phyloP scores from a whole-genome alignment of 2,888 invertebrate genomes.

The Ochropacha duplaris region DNA sequence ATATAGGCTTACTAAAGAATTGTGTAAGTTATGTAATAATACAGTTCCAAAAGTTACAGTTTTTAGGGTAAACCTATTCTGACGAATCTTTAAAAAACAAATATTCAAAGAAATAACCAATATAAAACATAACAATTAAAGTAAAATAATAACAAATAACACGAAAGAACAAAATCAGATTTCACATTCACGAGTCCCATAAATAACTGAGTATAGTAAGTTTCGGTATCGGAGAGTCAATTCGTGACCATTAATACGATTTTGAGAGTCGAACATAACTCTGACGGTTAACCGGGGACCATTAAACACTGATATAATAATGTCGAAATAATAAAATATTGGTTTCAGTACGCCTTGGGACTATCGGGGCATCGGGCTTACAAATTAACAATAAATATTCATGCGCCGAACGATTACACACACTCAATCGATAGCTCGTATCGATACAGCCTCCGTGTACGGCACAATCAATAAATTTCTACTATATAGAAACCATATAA shows the following conservation, averaged over 20 bases:
- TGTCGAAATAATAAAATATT: conserved; percentile 67
- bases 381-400: conserved; percentile 80
- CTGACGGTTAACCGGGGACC: conserved; percentile 52
- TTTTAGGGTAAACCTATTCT: too few relatives aligned
- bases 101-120: too few relatives aligned
- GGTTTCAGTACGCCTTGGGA: conserved; percentile 64
- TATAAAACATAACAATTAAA: conserved; percentile 26
- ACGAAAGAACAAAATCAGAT: conserved; percentile 30
- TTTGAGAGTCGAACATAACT: conserved; percentile 52
- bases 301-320: conserved; percentile 64
- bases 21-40: background rate
- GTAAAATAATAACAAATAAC: conserved; percentile 23
- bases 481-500: too few relatives aligned
- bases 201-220: conserved; percentile 45
- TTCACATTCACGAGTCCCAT: conserved; percentile 47
- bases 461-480: conserved; percentile 37
- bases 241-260: conserved; percentile 55
- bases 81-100: too few relatives aligned
- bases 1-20: background rate
- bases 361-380: conserved; percentile 62
- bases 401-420: conserved; percentile 57
- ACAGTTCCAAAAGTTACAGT: too few relatives aligned
- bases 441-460: conserved; percentile 45
- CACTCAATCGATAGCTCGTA: conserved; percentile 36
- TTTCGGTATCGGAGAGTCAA: conserved; percentile 45